A percentile compares a stretch with the other conserved stretches of the same genome.
Evolutionary conservation across 1,140 invertebrate genomes (phyloP).

Genomic region (Sminthurinus signatus): DNA sequence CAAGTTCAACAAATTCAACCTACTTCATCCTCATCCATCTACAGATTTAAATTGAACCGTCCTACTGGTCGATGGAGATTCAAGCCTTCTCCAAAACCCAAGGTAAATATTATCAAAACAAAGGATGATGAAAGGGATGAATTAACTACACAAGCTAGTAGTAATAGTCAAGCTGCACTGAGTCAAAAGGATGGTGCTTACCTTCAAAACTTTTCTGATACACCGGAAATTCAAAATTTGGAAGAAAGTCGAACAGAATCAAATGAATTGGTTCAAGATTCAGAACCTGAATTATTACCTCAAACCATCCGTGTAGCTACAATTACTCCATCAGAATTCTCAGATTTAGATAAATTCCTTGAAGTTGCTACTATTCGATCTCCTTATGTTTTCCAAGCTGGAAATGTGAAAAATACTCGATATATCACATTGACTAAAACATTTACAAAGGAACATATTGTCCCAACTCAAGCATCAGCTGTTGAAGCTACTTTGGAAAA

Average conservation of each 20-base stretch:
- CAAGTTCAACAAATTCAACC: constrained; percentile 30
- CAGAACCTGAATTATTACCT: constrained; percentile 28
- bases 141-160: constrained; percentile 26
- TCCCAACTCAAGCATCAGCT: constrained; percentile 50
- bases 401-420: constrained; percentile 74
- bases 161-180: constrained; percentile 18
- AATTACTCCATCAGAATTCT: constrained; percentile 72
- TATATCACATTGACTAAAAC: constrained; percentile 45
- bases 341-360: constrained; percentile 54
- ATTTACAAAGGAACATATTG: constrained; percentile 42
- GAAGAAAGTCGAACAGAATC: constrained; percentile 35
- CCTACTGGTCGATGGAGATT: constrained; percentile 72
- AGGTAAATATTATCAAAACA: constrained; percentile 68
- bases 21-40: constrained; percentile 53
- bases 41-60: constrained; percentile 68
- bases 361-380: constrained; percentile 82
- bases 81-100: constrained; percentile 76
- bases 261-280: constrained; percentile 36
- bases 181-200: constrained; percentile 12
- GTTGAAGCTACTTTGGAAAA: constrained; percentile 76
- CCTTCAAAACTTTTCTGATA: constrained; percentile 16
- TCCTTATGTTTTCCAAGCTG: constrained; percentile 81
- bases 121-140: constrained; percentile 49
- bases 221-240: constrained; percentile 20
- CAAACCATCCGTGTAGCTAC: constrained; percentile 55